Evolutionary conservation across 2,797 vertebrate species (phyloP).

Genomic region (Lepidocolaptes lacrymiger): DNA sequence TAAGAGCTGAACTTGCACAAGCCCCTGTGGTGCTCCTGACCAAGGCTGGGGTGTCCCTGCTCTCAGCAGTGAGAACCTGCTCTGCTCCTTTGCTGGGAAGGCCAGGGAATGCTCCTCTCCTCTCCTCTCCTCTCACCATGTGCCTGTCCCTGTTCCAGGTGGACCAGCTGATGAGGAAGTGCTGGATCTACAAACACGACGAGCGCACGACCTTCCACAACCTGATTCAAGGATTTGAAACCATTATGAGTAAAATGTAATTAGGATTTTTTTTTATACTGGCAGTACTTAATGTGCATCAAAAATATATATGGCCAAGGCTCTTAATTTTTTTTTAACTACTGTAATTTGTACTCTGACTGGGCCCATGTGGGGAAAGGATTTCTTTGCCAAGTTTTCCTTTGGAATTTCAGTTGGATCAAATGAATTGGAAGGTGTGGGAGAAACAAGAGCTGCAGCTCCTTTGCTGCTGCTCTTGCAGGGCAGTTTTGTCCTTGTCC

Average conservation of each 20-base stretch:
- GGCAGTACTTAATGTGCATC: neutral
- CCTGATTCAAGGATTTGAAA: conserved; percentile 88
- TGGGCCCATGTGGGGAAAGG: neutral
- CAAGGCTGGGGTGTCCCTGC: fast-evolving
- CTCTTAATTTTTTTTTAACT: neutral
- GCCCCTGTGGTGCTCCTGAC: no score
- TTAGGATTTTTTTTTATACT: neutral
- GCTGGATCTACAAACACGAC: conserved; percentile 88
- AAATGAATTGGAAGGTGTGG: neutral
- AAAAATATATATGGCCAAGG: neutral
- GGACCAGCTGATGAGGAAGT: conserved; percentile 91
- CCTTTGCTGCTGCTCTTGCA: neutral
- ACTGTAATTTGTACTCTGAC: conserved; percentile 56
- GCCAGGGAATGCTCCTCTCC: fast-evolving
- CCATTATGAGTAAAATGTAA: conserved; percentile 76
- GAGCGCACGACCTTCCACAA: conserved; percentile 87
- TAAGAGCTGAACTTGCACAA: neutral
- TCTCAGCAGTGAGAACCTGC: neutral
- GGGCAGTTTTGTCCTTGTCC: neutral
- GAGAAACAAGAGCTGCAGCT: neutral
- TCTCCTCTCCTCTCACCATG: fast-evolving
- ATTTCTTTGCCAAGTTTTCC: conserved; percentile 15
- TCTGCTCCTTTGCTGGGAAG: fast-evolving
- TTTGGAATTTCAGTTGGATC: conserved; percentile 5
- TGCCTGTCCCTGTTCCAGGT: conserved; percentile 76